Evolutionary conservation across 2,113 vertebrate genomes (phyloP).

Genomic region (Mola mola): DNA sequence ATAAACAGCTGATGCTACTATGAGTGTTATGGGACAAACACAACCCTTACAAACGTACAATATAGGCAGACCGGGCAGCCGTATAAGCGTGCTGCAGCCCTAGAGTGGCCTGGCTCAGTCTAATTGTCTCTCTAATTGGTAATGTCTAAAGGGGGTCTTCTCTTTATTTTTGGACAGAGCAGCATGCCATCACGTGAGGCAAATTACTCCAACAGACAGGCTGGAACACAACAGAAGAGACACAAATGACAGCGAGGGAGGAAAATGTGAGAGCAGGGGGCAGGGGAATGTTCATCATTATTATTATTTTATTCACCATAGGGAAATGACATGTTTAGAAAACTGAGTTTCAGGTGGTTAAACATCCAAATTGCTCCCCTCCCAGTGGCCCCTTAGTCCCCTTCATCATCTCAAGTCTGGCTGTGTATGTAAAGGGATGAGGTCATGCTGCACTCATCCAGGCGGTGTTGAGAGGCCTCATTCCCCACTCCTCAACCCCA

Average conservation of each 20-base stretch:
- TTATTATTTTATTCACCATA: conserved; percentile 67
- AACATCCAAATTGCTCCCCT: conserved; percentile 71
- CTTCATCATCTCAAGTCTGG: conserved; percentile 73
- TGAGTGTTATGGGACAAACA: conserved; percentile 37
- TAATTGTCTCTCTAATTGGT: conserved; percentile 98
- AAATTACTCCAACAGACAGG: conserved; percentile 84
- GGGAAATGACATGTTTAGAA: conserved; percentile 69
- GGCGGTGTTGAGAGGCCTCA: conserved; percentile 75
- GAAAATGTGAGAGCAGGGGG: conserved; percentile 46
- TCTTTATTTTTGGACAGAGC: conserved; percentile 88
- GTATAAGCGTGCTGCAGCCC: conserved; percentile 84
- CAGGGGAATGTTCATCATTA: conserved; percentile 59
- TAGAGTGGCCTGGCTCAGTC: conserved; percentile 87
- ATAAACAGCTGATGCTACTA: conserved; percentile 21
- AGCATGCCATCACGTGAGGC: conserved; percentile 79
- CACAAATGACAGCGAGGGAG: conserved; percentile 56
- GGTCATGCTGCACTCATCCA: conserved; percentile 82
- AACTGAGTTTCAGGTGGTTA: conserved; percentile 75
- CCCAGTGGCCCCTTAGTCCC: conserved; percentile 42
- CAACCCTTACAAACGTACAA: conserved; percentile 39
- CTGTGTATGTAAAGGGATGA: conserved; percentile 76
- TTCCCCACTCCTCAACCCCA: conserved; percentile 71
- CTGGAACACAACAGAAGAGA: conserved; percentile 62
- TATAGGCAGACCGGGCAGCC: conserved; percentile 80
- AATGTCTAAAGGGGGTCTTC: conserved; percentile 90